phyloP scores from a whole-genome alignment of 2,113 vertebrate genomes.

The Aptenodytes forsteri region DNA sequence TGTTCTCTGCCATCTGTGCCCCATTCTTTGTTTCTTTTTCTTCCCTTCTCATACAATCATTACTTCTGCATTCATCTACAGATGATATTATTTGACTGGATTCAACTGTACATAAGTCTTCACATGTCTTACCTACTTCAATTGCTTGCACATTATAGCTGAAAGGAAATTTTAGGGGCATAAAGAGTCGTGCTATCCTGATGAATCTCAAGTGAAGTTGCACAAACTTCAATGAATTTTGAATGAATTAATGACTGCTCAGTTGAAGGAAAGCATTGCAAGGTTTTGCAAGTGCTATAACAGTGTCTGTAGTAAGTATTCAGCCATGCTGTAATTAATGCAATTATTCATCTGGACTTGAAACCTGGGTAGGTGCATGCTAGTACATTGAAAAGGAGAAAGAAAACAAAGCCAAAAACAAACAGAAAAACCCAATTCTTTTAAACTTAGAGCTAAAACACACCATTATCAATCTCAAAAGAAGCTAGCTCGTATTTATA shows the following conservation, averaged over 20 bases:
- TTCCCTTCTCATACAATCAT: neutral
- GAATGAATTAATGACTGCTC: neutral
- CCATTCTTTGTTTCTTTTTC: neutral
- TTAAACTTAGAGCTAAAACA: neutral
- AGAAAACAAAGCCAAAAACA: neutral
- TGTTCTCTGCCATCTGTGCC: neutral
- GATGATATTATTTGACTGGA: neutral
- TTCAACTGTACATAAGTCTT: neutral
- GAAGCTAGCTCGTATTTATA: neutral
- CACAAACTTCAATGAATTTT: neutral
- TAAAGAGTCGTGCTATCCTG: neutral
- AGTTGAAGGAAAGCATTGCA: neutral
- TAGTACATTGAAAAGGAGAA: neutral
- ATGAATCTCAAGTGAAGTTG: neutral
- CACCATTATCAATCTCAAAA: fast-evolving
- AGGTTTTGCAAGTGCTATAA: neutral
- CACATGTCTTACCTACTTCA: neutral
- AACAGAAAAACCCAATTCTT: fast-evolving
- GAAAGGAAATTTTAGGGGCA: neutral
- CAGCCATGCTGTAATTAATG: neutral
- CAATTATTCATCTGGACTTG: neutral
- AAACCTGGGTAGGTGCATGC: neutral
- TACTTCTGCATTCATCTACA: neutral
- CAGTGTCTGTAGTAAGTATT: neutral
- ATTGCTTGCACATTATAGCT: neutral